Conservation (phyloP, 2,797 vertebrate species). For the Botia almorhae region DNA sequence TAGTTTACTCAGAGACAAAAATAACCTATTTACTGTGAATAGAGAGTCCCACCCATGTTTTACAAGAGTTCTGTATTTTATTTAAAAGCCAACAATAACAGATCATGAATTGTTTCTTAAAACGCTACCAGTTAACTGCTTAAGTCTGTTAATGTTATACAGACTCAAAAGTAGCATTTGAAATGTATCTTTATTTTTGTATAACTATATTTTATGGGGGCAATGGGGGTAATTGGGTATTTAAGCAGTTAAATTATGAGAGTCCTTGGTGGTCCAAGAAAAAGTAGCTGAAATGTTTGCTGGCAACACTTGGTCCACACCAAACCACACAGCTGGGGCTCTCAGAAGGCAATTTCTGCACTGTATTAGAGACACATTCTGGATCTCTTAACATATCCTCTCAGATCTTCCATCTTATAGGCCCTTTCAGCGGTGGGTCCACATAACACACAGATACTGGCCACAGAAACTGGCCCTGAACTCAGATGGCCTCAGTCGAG, state of each 20-base stretch:
- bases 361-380: constrained; percentile 15
- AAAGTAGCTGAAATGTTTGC: constrained; percentile 30
- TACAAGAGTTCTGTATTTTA: constrained; percentile 26
- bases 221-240: neutral
- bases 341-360: neutral
- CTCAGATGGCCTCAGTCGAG: constrained; percentile 7
- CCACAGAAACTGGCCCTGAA: constrained; percentile 8
- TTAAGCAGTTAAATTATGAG: neutral
- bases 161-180: neutral
- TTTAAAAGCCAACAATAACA: constrained; percentile 20
- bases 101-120: constrained; percentile 5
- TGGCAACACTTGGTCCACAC: constrained; percentile 1
- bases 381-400: constrained; percentile 9
- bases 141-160: neutral
- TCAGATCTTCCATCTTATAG: neutral
- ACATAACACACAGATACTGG: neutral
- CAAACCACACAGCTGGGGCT: constrained; percentile 28
- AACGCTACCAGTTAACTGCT: neutral
- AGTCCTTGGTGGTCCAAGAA: constrained; percentile 18
- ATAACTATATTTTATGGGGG: neutral
- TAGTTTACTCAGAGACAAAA: constrained; percentile 17
- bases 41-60: constrained; percentile 28
- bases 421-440: constrained; percentile 25
- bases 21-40: constrained; percentile 41
- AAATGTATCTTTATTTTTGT: constrained; percentile 1